Evolutionary conservation across 2,797 vertebrate genomes (phyloP).

Genomic region (Ctenosaura bakeri): DNA sequence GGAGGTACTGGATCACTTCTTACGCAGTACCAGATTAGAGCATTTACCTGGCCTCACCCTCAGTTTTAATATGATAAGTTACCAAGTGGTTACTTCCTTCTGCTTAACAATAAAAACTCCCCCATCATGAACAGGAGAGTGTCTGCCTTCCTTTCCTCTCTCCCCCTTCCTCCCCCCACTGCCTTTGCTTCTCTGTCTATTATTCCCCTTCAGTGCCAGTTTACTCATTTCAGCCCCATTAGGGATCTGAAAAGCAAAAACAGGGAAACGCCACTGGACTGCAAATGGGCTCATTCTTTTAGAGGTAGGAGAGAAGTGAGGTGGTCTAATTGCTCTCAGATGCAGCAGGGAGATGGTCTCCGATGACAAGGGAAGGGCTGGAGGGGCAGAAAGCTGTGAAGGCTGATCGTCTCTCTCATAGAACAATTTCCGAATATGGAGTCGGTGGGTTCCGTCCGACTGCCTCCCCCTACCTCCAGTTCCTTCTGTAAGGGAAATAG

Average conservation of each 20-base stretch:
- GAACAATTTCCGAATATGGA: neutral
- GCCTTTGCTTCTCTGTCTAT: neutral
- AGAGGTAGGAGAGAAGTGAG: slow-evolving; percentile 16
- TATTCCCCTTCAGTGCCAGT: slow-evolving; percentile 17
- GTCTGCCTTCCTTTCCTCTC: neutral
- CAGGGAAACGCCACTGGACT: slow-evolving; percentile 19
- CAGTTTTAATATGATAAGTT: no score
- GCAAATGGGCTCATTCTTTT: slow-evolving; percentile 39
- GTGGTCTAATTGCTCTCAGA: slow-evolving; percentile 35
- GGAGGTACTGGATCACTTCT: no score
- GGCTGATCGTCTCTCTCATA: neutral
- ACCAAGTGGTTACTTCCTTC: no score
- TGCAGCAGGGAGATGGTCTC: neutral
- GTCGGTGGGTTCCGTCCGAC: no score
- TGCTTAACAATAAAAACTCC: no score
- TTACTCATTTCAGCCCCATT: slow-evolving; percentile 38
- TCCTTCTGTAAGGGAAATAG: neutral
- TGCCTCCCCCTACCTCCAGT: neutral
- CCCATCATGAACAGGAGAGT: neutral
- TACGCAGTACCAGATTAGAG: no score
- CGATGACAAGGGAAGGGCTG: neutral
- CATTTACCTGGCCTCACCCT: no score
- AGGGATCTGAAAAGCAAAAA: slow-evolving; percentile 11
- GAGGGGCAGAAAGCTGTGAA: no score
- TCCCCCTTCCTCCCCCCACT: neutral